These are phyloP conservation scores for Crocidura indochinensis DNA, from an alignment of 2,797 vertebrate genomes.

Conservation along the genomic window DNA sequence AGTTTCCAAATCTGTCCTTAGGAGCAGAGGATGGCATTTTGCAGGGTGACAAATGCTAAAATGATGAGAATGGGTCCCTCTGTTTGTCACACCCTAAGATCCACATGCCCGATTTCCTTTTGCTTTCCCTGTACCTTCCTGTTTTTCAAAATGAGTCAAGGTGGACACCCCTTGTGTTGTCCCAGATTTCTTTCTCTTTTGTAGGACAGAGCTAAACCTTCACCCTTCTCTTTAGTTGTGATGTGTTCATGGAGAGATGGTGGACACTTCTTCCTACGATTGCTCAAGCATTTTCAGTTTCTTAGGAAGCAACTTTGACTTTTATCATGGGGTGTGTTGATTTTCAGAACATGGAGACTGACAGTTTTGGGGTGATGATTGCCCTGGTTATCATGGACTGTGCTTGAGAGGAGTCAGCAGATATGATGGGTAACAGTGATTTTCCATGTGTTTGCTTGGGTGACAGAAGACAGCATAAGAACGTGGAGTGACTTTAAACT, in stretches of 20 bases:
- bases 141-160: not conserved
- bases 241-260: not conserved
- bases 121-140: not conserved
- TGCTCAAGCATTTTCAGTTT: not conserved
- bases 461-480: not conserved
- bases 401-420: no score
- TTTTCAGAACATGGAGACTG: not conserved
- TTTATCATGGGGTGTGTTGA: not conserved
- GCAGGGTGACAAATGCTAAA: no score
- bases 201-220: no score
- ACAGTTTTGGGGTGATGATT: not conserved
- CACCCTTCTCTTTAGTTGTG: not conserved
- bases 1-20: no score
- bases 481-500: not conserved
- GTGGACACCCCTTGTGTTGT: not conserved
- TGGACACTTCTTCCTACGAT: not conserved
- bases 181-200: not conserved
- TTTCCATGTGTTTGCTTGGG: not conserved
- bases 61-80: no score
- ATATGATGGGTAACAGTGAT: not conserved
- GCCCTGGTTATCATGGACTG: no score
- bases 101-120: not conserved
- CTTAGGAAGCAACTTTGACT: conserved; percentile 6
- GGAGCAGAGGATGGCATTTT: no score
- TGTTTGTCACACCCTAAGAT: not conserved